phyloP scores from a whole-genome alignment of 1,140 invertebrate species.

The Antheraea pernyi region DNA sequence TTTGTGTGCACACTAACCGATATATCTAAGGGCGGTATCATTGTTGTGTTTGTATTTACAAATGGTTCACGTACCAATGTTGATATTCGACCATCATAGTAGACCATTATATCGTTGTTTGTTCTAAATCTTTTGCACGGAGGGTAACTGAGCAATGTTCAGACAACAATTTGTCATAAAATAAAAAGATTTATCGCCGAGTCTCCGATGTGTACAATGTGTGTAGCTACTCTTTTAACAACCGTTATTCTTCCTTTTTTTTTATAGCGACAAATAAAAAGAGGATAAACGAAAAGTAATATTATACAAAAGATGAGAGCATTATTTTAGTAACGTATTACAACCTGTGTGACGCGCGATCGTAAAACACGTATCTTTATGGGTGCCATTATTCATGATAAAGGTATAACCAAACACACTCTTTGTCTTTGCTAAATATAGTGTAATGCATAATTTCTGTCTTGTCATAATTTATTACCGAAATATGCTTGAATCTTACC shows the following conservation, averaged over 20 bases:
- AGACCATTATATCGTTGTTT: constrained; percentile 67
- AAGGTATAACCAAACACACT: neutral
- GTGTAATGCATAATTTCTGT: constrained; percentile 17
- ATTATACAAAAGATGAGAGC: constrained; percentile 54
- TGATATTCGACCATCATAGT: constrained; percentile 58
- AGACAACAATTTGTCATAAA: constrained; percentile 77
- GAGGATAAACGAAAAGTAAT: constrained; percentile 63
- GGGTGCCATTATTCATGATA: constrained; percentile 31
- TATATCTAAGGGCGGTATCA: constrained; percentile 48
- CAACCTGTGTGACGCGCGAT: constrained; percentile 20
- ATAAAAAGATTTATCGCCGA: constrained; percentile 75
- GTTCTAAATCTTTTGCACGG: constrained; percentile 68
- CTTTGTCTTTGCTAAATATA: constrained; percentile 11
- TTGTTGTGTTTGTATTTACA: constrained; percentile 64
- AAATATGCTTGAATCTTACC: neutral
- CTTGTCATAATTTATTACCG: constrained; percentile 14
- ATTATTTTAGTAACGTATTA: constrained; percentile 36
- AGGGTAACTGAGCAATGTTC: constrained; percentile 53
- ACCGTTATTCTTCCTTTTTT: constrained; percentile 62
- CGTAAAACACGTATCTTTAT: constrained; percentile 33
- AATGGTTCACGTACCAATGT: constrained; percentile 52
- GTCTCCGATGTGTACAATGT: constrained; percentile 50
- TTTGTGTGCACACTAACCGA: constrained; percentile 6
- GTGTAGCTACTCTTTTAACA: constrained; percentile 60
- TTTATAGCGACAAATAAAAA: constrained; percentile 72